phyloP scores from a whole-genome alignment of 92 coral and sea anemone genomes.

The Blastomussa wellsi region DNA sequence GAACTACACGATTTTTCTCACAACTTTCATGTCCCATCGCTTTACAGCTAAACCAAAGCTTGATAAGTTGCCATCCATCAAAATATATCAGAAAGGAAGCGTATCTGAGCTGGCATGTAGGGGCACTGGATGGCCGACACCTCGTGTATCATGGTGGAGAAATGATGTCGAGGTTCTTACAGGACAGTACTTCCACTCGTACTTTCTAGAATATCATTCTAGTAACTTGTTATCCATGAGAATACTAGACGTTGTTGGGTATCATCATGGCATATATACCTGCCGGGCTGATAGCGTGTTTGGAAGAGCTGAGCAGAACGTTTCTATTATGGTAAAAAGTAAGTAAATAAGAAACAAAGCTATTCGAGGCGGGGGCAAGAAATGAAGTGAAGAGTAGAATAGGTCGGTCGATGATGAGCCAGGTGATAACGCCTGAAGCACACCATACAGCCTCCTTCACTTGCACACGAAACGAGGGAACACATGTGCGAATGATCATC shows the following conservation, averaged over 20 bases:
- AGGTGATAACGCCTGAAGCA: too few relatives aligned
- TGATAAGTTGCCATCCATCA: too few relatives aligned
- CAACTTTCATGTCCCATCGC: not conserved
- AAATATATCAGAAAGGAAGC: not conserved
- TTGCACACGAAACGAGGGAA: too few relatives aligned
- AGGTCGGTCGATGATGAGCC: too few relatives aligned
- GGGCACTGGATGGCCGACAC: constrained; percentile 26
- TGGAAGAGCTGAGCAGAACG: constrained; percentile 7
- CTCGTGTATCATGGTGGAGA: constrained; percentile 31
- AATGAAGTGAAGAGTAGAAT: too few relatives aligned
- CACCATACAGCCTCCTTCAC: too few relatives aligned
- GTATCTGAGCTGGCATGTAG: not conserved
- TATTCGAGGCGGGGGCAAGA: too few relatives aligned
- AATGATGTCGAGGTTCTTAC: not conserved
- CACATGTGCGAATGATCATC: too few relatives aligned
- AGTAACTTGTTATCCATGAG: not conserved
- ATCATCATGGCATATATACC: constrained; percentile 12
- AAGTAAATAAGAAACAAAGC: too few relatives aligned
- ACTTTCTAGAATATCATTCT: accelerated
- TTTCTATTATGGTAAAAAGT: constrained; percentile 20
- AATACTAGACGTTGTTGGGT: not conserved
- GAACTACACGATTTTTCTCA: not conserved
- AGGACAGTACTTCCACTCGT: not conserved
- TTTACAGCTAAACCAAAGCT: constrained; percentile 18
- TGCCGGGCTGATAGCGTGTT: constrained; percentile 32